phyloP scores from a whole-genome alignment of 1,140 invertebrate species.

The Tetragonula clypearis region DNA sequence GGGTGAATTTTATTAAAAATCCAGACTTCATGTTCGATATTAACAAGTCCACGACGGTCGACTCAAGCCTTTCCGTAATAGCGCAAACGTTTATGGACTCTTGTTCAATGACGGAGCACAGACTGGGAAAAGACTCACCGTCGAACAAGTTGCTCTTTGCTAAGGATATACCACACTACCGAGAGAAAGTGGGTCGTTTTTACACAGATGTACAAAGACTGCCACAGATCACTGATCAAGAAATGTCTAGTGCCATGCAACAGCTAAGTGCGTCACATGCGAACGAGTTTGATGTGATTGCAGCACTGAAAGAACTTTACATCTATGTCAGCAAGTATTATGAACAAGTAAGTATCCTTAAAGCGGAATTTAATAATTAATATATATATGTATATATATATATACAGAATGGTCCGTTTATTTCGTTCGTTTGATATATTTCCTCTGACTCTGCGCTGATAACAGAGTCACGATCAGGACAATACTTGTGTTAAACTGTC shows the following conservation, averaged over 20 bases:
- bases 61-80: constrained; percentile 96
- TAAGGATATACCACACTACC: constrained; percentile 95
- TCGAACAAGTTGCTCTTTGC: constrained; percentile 97
- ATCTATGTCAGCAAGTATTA: constrained; percentile 97
- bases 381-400: no score
- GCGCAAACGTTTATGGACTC: constrained; percentile 98
- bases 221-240: constrained; percentile 95
- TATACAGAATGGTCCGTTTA: no score
- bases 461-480: no score
- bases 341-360: constrained; percentile 88
- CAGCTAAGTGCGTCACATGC: constrained; percentile 93
- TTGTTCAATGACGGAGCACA: constrained; percentile 93
- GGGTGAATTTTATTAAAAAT: constrained; percentile 99
- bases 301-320: constrained; percentile 95
- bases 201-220: constrained; percentile 92
- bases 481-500: no score
- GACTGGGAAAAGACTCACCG: constrained; percentile 96
- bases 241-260: constrained; percentile 95
- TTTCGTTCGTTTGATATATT: no score
- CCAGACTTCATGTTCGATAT: constrained; percentile 98
- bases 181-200: constrained; percentile 93
- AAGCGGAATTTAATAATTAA: neutral
- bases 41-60: constrained; percentile 94
- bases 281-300: constrained; percentile 94
- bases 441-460: no score